Evolutionary conservation across 1,140 invertebrate genomes (phyloP), one percentile per base, ranked within the genome.

Genomic region (Philopotamus ludificatus): DNA sequence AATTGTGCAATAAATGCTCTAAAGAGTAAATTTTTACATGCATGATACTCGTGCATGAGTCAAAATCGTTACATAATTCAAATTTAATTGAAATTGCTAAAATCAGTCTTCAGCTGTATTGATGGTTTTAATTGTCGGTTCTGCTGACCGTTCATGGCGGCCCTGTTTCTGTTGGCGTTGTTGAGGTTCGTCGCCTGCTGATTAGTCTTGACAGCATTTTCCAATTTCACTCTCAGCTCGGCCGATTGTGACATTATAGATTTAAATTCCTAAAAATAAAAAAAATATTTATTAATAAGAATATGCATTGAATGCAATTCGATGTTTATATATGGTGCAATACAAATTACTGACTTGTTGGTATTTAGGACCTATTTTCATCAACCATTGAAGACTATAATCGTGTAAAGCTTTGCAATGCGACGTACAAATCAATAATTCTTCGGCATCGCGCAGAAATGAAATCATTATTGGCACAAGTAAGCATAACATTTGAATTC

Each of bases 51-150:
- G 41, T 44, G n/a, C 41, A 12, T 44, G 18, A 3, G 9, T 44
- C 9, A 44, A 44, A 47, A 50, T 16, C 12, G 22, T 20, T 20
- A 50, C 15, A 50, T 20, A 50, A 50, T 10, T 50, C 47, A 50
- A 20, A 63, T 70, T 81, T 82, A 87, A 70, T 85, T 86, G 72
- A 94, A 98, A 81, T 97, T 95, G 71, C 93, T 94, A 75, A 98
- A 98, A 79, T 97, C 92, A 15, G 93, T 97, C 84, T 96, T 97
- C 45, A 98, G 83, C 77, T 95, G 94, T 72, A 98, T 98, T 8
- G 92, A 89, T 51, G 92, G 90, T 65, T 86, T 84, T 34, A 81
- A 74, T 47, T 79, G 79, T 59, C 80, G 78, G 67, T 83, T 83
- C 49, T 84, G 79, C 71, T 87, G 85, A 54, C 80, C 82, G 63